Conservation (phyloP, 2,888 invertebrate genomes). For the Autographa pulchrina region DNA sequence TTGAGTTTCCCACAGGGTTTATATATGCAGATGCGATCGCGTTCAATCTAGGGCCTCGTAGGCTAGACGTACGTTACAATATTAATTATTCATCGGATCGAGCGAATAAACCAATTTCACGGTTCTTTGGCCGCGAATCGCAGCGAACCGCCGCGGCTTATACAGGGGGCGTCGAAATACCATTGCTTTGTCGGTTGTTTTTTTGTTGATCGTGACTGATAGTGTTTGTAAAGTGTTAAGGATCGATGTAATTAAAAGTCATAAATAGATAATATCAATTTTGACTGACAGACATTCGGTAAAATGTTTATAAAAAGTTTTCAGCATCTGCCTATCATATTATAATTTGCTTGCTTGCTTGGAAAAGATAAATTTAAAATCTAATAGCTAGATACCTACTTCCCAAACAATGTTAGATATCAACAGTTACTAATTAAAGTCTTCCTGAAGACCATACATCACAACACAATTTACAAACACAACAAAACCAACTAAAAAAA, state of each 20-base stretch:
- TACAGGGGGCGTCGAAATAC: slow-evolving; percentile 68
- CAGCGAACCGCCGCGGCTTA: slow-evolving; percentile 71
- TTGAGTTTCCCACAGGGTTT: slow-evolving; percentile 75
- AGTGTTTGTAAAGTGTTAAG: slow-evolving; percentile 7
- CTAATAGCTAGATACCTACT: too few species aligned
- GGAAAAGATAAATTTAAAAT: too few species aligned
- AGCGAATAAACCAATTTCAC: slow-evolving; percentile 89
- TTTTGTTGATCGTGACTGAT: background rate
- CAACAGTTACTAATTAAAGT: too few species aligned
- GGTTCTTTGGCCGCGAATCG: slow-evolving; percentile 87
- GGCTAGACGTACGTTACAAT: slow-evolving; percentile 78
- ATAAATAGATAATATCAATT: too few species aligned
- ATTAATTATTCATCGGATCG: slow-evolving; percentile 90
- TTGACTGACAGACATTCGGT: too few species aligned
- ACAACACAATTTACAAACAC: too few species aligned
- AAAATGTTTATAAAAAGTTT: too few species aligned
- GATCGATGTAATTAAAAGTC: background rate
- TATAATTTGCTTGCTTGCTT: too few species aligned
- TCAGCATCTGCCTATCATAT: too few species aligned
- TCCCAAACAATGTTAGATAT: too few species aligned
- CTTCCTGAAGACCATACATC: too few species aligned
- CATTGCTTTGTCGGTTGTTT: slow-evolving; percentile 9
- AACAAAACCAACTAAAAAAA: too few species aligned
- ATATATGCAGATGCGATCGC: slow-evolving; percentile 80
- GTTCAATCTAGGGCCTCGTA: slow-evolving; percentile 75